Base-by-base conservation (phyloP, 1,140 invertebrate genomes). In the Trichonephila clavata region DNA sequence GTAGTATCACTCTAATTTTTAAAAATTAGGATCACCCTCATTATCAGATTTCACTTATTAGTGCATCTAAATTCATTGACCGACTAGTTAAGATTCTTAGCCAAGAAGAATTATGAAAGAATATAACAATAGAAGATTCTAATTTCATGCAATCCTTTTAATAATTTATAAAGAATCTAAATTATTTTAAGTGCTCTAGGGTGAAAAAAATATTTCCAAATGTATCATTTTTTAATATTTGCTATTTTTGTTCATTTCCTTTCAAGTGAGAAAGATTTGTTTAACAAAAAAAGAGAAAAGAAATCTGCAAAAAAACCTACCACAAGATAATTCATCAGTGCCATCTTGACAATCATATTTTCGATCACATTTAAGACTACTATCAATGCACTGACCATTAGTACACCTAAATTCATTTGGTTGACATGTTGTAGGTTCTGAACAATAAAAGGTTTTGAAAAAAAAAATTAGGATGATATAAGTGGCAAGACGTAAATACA, bases 1-100 rank as follows among this genome's bases (percentile, higher is more conserved):
- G 94, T 94, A 32, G 77, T 71, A 94, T 96, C 96, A n/a, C n/a
- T n/a, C 18, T 95, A 95, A 94, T 97, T 97, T 95, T 99, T 98
- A 95, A 97, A 97, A 39, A 95, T 98, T 97, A 21, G 98, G 98
- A 94, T 98, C 98, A 95, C 97, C 99, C 20, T 94, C 94, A 86
- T 94, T 94, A 13, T 87, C 43, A 96, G 94, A 93, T 95, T 96
- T 81, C 94, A 57, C 24, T 95, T 96, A 94, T 95, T 95, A 94
- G 95, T 95, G 95, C 97, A 97, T 90, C 95, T 95, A 95, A 96
- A 97, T 94, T 97, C 95, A 94, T 95, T 18, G 92, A n/a, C 13
- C 94, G 89, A 93, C 95, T 96, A 80, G 32, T 61, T 86, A 68
- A n/a, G 68, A 43, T 77, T 84, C 57, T 61, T 43, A 57, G 39